These are phyloP conservation scores for Aphaenogaster rudis DNA, from an alignment of 1,140 invertebrate genomes.

Conservation along the genomic window DNA sequence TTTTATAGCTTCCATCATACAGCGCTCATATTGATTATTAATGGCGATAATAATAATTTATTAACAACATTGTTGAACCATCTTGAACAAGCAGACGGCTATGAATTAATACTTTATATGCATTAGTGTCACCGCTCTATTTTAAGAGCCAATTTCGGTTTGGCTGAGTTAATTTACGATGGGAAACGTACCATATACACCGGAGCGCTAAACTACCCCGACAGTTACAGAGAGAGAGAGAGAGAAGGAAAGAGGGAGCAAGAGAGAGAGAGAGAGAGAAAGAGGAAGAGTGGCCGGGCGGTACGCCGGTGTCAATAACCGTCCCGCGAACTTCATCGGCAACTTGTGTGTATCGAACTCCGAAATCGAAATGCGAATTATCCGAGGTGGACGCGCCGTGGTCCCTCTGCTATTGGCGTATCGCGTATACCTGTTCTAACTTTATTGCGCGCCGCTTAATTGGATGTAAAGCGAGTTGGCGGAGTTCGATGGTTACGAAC, in stretches of 20 bases:
- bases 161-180: constrained; percentile 56
- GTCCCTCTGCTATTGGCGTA: constrained; percentile 61
- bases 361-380: constrained; percentile 67
- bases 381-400: constrained; percentile 18
- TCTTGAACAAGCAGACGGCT: constrained; percentile 15
- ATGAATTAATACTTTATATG: constrained; percentile 49
- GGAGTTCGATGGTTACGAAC: constrained; percentile 56
- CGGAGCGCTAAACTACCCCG: constrained; percentile 36
- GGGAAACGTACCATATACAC: constrained; percentile 15
- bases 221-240: constrained; percentile 8
- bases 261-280: not conserved
- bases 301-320: constrained; percentile 69
- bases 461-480: constrained; percentile 65
- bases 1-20: not conserved
- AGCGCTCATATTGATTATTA: not conserved
- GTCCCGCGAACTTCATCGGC: constrained; percentile 66
- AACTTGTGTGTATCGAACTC: constrained; percentile 73
- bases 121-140: constrained; percentile 24
- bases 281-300: constrained; percentile 22
- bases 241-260: too few relatives aligned
- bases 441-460: constrained; percentile 54
- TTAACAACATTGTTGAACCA: not conserved
- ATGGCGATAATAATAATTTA: constrained; percentile 1
- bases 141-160: constrained; percentile 57
- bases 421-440: constrained; percentile 59